A percentile compares a stretch with the other conserved stretches of the same genome.
phyloP scores from a whole-genome alignment of 2,888 invertebrate genomes.

The Epirrita christyi region DNA sequence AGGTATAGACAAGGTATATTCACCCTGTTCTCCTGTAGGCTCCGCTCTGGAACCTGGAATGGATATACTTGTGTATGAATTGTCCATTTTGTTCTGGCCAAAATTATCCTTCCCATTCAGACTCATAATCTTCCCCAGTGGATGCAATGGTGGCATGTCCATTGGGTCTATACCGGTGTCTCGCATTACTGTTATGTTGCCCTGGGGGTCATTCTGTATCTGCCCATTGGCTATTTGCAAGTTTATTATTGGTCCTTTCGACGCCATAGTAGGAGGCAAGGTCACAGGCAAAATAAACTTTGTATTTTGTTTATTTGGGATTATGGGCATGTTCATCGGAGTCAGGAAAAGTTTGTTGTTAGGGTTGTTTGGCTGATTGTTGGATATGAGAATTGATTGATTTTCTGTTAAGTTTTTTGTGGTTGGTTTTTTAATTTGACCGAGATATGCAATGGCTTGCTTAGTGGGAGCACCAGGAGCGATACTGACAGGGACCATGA shows the following conservation, averaged over 20 bases:
- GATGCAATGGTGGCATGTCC: slow-evolving; percentile 77
- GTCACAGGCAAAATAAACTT: slow-evolving; percentile 82
- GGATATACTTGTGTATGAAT: slow-evolving; percentile 67
- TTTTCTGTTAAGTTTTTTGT: slow-evolving; percentile 68
- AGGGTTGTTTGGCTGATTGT: slow-evolving; percentile 69
- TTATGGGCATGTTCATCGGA: slow-evolving; percentile 85
- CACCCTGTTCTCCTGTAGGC: slow-evolving; percentile 78
- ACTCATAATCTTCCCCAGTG: slow-evolving; percentile 62
- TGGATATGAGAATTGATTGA: slow-evolving; percentile 76
- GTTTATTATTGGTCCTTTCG: slow-evolving; percentile 86
- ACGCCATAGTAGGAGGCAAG: slow-evolving; percentile 82
- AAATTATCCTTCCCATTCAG: slow-evolving; percentile 67
- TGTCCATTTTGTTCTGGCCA: slow-evolving; percentile 65
- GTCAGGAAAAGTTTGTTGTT: slow-evolving; percentile 84
- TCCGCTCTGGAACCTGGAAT: slow-evolving; percentile 78
- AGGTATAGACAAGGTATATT: slow-evolving; percentile 79
- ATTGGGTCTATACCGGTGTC: slow-evolving; percentile 66
- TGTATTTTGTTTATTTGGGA: slow-evolving; percentile 81
- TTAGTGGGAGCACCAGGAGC: slow-evolving; percentile 69
- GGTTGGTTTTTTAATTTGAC: slow-evolving; percentile 81
- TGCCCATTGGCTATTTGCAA: slow-evolving; percentile 88
- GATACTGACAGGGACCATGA: slow-evolving; percentile 79
- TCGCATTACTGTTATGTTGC: slow-evolving; percentile 86
- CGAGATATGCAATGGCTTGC: slow-evolving; percentile 82
- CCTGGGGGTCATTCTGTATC: slow-evolving; percentile 85